A percentile compares a stretch with the other conserved stretches of the same genome.
Evolutionary conservation across 2,113 vertebrate species (phyloP).

Genomic region (Petromus typicus): DNA sequence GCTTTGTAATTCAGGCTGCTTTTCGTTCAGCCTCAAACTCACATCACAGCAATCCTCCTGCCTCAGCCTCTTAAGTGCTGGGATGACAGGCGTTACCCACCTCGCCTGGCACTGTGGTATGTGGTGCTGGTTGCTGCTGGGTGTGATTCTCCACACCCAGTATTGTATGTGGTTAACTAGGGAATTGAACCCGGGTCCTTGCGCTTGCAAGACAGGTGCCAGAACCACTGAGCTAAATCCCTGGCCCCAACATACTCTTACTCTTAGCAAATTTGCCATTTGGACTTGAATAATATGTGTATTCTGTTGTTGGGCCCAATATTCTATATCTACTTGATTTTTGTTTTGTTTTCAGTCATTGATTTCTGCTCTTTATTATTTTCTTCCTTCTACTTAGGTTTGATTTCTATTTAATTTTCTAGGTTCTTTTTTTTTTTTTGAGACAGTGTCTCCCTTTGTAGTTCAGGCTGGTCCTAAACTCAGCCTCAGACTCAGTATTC

Average conservation of each 20-base stretch:
- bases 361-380: not conserved
- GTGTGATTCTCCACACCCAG: too few relatives aligned
- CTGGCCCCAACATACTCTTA: not conserved
- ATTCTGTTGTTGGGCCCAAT: not conserved
- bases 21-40: not conserved
- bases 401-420: not conserved
- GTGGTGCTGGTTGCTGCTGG: too few relatives aligned
- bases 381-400: constrained; percentile 20
- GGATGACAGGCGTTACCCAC: not conserved
- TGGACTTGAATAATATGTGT: not conserved
- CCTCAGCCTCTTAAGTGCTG: not conserved
- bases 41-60: not conserved
- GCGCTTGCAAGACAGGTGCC: too few relatives aligned
- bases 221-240: too few relatives aligned
- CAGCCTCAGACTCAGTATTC: too few relatives aligned
- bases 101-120: not conserved
- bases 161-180: not conserved
- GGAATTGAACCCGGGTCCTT: too few relatives aligned
- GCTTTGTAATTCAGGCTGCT: not conserved
- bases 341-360: constrained; percentile 28
- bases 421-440: too few relatives aligned
- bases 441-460: too few relatives aligned
- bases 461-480: too few relatives aligned
- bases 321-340: not conserved
- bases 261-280: not conserved